Conservation (phyloP, 2,888 invertebrate genomes). For the Andricus curvator region DNA sequence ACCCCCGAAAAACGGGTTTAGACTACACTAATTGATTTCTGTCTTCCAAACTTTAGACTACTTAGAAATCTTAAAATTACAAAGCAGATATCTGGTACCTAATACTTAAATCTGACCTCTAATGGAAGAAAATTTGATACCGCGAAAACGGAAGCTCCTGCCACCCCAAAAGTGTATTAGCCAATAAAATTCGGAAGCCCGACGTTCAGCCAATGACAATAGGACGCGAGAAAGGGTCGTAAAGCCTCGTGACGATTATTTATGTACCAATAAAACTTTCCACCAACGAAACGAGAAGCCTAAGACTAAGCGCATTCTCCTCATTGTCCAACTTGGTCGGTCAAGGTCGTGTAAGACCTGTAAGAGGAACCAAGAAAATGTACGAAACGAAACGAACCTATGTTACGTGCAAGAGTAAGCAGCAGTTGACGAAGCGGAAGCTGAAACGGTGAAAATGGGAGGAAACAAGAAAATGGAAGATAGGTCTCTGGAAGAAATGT, state of each 20-base stretch:
- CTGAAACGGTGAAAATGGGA: conserved; percentile 20
- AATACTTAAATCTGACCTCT: background rate
- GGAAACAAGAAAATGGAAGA: conserved; percentile 17
- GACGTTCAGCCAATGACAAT: conserved; percentile 50
- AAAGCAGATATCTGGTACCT: background rate
- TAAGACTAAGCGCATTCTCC: conserved; percentile 10
- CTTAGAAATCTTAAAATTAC: background rate
- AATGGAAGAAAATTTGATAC: conserved; percentile 7
- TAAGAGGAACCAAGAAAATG: conserved; percentile 26
- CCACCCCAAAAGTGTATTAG: conserved; percentile 20
- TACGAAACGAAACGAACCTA: conserved; percentile 21
- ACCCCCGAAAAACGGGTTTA: background rate
- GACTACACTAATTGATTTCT: background rate
- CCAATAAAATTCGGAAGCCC: conserved; percentile 61
- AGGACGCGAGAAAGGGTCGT: conserved; percentile 51
- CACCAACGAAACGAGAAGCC: conserved; percentile 3
- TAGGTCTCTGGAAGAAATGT: conserved; percentile 8
- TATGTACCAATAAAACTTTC: conserved; percentile 65
- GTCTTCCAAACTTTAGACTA: background rate
- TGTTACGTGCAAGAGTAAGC: conserved; percentile 5
- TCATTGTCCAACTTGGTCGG: conserved; percentile 24
- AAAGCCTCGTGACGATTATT: conserved; percentile 58
- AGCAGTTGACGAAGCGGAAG: conserved; percentile 40
- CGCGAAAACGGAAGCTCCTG: background rate
- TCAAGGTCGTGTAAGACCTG: conserved; percentile 23